Conservation (phyloP, 2,888 invertebrate genomes). For the Fragum whitleyi region DNA sequence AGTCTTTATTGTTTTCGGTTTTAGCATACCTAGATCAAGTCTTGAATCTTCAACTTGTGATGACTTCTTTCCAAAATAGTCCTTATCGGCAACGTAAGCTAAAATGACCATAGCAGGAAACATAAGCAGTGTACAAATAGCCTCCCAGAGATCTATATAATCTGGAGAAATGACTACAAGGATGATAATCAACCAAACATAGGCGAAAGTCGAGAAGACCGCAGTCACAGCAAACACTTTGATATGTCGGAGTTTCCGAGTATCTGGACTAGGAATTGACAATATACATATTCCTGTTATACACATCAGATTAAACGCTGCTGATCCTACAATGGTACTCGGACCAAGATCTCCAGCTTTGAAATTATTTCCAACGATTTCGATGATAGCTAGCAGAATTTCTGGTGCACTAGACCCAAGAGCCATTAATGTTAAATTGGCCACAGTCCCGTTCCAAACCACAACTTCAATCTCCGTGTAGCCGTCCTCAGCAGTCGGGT, state of each 20-base stretch:
- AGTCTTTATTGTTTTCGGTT: too few relatives aligned
- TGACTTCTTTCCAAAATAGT: slow-evolving; percentile 71
- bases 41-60: slow-evolving; percentile 55
- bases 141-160: slow-evolving; percentile 87
- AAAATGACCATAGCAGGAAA: slow-evolving; percentile 87
- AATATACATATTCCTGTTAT: slow-evolving; percentile 87
- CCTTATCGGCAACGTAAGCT: slow-evolving; percentile 87
- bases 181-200: slow-evolving; percentile 88
- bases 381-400: slow-evolving; percentile 87
- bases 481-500: slow-evolving; percentile 69
- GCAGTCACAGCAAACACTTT: slow-evolving; percentile 86
- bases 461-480: slow-evolving; percentile 86
- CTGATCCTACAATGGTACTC: slow-evolving; percentile 88
- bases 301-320: slow-evolving; percentile 87
- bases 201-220: slow-evolving; percentile 87
- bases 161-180: slow-evolving; percentile 85
- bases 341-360: slow-evolving; percentile 87
- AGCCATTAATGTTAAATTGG: slow-evolving; percentile 87
- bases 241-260: slow-evolving; percentile 84
- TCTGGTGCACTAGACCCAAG: slow-evolving; percentile 87
- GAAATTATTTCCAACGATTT: slow-evolving; percentile 85
- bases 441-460: slow-evolving; percentile 87
- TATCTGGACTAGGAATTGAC: slow-evolving; percentile 85
- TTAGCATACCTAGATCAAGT: slow-evolving; percentile 71
- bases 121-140: slow-evolving; percentile 87